Conservation (phyloP, 1,140 invertebrate genomes). For the Drosophila kurseongensis region DNA sequence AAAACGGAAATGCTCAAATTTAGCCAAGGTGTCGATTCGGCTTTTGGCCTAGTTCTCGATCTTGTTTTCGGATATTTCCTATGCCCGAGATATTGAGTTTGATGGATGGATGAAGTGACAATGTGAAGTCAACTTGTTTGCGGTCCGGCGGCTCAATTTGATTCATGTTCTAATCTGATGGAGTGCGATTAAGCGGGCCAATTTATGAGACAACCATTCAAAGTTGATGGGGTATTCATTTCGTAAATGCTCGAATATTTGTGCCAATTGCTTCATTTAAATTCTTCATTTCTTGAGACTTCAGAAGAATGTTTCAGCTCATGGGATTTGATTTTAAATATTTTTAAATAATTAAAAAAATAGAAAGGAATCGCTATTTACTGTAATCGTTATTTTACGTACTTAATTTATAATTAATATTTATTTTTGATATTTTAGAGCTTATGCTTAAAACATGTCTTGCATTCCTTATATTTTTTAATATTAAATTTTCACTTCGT, state of each 20-base stretch:
- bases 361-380: too few relatives aligned
- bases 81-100: neutral
- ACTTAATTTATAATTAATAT: too few relatives aligned
- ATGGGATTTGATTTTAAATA: too few relatives aligned
- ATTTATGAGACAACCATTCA: neutral
- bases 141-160: neutral
- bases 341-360: too few relatives aligned
- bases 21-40: constrained; percentile 63
- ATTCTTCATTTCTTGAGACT: too few relatives aligned
- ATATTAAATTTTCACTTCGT: too few relatives aligned
- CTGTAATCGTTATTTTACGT: too few relatives aligned
- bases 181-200: neutral
- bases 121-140: constrained; percentile 2
- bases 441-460: too few relatives aligned
- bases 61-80: constrained; percentile 15
- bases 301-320: too few relatives aligned
- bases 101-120: neutral
- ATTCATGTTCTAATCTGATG: constrained; percentile 9
- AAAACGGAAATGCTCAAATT: constrained; percentile 78
- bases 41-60: constrained; percentile 49
- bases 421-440: too few relatives aligned
- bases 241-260: neutral
- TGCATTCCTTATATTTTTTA: too few relatives aligned
- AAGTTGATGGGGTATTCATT: neutral
- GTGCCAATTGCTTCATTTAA: neutral